Evolutionary conservation across 2,888 invertebrate genomes (phyloP).

Genomic region (Platycnemis pennipes): DNA sequence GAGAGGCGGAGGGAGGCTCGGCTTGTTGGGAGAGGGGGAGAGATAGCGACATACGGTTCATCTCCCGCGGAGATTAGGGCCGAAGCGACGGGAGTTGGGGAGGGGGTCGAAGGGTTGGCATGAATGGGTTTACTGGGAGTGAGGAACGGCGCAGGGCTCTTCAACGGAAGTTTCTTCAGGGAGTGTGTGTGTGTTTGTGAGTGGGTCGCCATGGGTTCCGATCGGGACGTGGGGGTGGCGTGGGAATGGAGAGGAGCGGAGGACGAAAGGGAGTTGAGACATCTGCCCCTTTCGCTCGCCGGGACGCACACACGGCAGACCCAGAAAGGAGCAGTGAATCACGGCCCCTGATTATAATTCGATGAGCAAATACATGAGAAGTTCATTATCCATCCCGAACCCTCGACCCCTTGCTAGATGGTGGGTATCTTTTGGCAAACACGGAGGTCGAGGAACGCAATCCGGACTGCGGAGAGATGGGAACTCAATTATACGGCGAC

Average conservation of each 20-base stretch:
- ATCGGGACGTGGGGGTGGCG: neutral
- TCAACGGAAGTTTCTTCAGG: neutral
- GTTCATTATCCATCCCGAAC: slow-evolving; percentile 23
- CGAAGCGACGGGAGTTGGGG: neutral
- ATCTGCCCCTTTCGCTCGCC: neutral
- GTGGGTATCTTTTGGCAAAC: neutral
- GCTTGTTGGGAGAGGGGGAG: neutral
- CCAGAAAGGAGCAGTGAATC: slow-evolving; percentile 26
- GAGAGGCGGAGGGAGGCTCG: neutral
- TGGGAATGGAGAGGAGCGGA: neutral
- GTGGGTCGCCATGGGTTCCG: neutral
- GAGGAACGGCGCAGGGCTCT: neutral
- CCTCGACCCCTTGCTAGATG: neutral
- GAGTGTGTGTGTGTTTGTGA: too few relatives aligned
- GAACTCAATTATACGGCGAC: neutral
- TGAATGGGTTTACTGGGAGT: neutral
- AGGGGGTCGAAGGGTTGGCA: neutral
- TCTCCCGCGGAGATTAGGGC: slow-evolving; percentile 64
- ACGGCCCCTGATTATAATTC: slow-evolving; percentile 24
- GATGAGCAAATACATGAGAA: slow-evolving; percentile 24
- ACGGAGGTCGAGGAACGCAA: neutral
- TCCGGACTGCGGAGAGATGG: slow-evolving; percentile 16
- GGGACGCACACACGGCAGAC: neutral
- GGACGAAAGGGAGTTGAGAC: neutral
- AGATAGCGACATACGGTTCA: slow-evolving; percentile 50